Evolutionary conservation across 2,888 invertebrate species (phyloP).

Genomic region (Fabriciana adippe): DNA sequence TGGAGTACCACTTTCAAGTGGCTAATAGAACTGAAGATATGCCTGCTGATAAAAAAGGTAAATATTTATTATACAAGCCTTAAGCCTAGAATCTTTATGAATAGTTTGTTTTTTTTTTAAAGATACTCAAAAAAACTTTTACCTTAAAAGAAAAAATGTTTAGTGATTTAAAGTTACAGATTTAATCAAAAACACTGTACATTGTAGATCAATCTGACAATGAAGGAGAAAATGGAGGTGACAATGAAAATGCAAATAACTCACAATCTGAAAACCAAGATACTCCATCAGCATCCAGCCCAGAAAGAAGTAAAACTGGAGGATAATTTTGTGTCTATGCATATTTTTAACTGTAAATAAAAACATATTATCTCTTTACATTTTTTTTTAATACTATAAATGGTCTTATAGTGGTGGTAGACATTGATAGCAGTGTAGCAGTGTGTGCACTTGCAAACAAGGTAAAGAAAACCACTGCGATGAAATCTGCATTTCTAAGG

Average conservation of each 20-base stretch:
- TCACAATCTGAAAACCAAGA: conserved; percentile 71
- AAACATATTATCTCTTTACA: conserved; percentile 1
- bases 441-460: too few relatives aligned
- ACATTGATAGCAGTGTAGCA: too few relatives aligned
- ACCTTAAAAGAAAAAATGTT: not conserved
- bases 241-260: conserved; percentile 68
- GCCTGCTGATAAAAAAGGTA: conserved; percentile 81
- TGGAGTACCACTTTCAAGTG: conserved; percentile 88
- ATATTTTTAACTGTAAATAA: conserved; percentile 8
- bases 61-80: not conserved
- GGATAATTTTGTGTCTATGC: conserved; percentile 45
- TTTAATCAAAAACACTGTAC: not conserved
- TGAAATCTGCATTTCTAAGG: too few relatives aligned
- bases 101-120: too few relatives aligned
- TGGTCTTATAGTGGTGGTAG: not conserved
- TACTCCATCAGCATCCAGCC: conserved; percentile 61
- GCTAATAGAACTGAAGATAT: conserved; percentile 85
- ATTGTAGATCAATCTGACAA: conserved; percentile 73
- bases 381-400: not conserved
- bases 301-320: conserved; percentile 66
- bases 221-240: conserved; percentile 73
- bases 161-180: not conserved
- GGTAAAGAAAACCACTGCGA: too few relatives aligned
- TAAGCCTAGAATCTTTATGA: too few relatives aligned
- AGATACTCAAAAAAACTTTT: conserved; percentile 1